phyloP scores from a whole-genome alignment of 1,140 invertebrate genomes.

The Polypedilum pembai region DNA sequence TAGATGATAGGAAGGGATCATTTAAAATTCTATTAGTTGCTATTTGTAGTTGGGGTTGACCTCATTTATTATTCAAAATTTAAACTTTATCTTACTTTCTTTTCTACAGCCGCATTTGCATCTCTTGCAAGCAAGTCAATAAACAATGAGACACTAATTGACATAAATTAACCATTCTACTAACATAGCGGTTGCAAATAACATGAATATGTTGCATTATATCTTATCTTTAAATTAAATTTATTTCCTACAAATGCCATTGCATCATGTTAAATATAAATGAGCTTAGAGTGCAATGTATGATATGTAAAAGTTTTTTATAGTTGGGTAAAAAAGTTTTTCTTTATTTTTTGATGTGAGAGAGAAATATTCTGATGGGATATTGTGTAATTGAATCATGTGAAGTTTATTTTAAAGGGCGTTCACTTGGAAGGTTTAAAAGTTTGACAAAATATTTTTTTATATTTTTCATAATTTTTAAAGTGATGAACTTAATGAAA shows the following conservation, averaged over 20 bases:
- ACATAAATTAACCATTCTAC: constrained; percentile 19
- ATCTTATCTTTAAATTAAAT: constrained; percentile 15
- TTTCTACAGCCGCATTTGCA: neutral
- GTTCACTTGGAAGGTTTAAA: too few relatives aligned
- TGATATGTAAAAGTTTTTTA: too few relatives aligned
- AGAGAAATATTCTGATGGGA: too few relatives aligned
- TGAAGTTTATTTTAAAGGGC: too few relatives aligned
- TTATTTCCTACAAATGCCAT: neutral
- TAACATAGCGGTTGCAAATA: neutral
- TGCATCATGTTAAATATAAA: neutral
- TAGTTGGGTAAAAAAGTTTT: neutral
- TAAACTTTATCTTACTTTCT: neutral
- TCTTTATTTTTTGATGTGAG: neutral
- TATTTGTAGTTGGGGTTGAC: neutral
- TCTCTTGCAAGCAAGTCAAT: neutral
- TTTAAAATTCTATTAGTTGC: constrained; percentile 14
- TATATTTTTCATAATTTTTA: too few relatives aligned
- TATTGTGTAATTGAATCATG: too few relatives aligned
- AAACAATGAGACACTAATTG: constrained; percentile 20
- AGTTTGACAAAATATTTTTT: too few relatives aligned
- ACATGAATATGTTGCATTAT: neutral
- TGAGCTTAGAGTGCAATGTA: neutral
- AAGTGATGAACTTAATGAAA: too few relatives aligned
- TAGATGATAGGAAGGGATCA: neutral
- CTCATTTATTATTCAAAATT: neutral